phyloP scores from a whole-genome alignment of 2,113 vertebrate species.

The Haplochromis burtoni region DNA sequence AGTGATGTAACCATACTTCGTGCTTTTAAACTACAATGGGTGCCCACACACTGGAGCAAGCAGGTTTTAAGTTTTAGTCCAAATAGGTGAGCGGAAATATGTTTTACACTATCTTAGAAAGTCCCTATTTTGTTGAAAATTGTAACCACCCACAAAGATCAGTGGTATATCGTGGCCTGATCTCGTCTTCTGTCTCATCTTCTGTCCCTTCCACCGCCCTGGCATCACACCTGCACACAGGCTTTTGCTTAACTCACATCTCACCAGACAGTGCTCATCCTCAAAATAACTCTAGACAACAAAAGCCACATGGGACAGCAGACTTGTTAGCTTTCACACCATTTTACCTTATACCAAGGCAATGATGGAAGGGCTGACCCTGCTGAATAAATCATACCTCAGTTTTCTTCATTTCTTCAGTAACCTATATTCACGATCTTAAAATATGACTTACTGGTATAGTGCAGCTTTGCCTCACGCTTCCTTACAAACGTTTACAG shows the following conservation, averaged over 20 bases:
- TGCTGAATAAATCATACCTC: background rate
- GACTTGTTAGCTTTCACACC: background rate
- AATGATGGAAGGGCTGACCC: background rate
- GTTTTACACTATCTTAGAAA: background rate
- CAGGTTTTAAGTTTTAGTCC: background rate
- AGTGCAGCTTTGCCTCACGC: background rate
- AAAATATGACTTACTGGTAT: background rate
- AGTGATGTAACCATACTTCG: background rate
- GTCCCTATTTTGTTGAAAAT: constrained; percentile 9
- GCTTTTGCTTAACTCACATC: background rate
- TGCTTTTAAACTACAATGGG: background rate
- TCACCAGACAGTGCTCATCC: background rate
- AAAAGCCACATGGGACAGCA: background rate
- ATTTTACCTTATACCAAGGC: background rate
- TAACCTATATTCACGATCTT: background rate
- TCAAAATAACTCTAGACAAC: constrained; percentile 8
- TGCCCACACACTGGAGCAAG: background rate
- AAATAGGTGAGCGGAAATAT: background rate
- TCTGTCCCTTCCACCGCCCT: background rate
- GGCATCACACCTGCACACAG: background rate
- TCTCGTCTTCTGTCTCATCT: background rate
- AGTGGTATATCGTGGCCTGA: background rate
- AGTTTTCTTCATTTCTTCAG: background rate
- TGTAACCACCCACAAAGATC: background rate
- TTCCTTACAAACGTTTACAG: background rate